Base-by-base conservation (phyloP, 2,797 vertebrate species). In the Anisognathus igniventris region DNA sequence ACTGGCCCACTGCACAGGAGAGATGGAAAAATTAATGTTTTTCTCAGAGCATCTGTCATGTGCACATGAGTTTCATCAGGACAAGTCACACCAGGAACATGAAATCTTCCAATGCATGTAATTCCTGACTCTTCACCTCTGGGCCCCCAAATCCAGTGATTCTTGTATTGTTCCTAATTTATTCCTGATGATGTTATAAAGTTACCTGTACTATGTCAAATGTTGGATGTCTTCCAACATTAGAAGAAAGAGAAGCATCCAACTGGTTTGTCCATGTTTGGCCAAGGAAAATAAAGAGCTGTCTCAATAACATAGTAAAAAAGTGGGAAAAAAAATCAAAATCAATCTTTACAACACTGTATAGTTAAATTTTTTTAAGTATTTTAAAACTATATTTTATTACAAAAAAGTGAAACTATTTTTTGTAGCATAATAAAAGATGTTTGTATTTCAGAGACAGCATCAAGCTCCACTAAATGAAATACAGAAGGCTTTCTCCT, bases 351-450 rank as follows among this genome's bases (percentile, higher is more conserved):
- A 75, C 54, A 90, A 80, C 6, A 10, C 37, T 95, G 68, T 89
- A 86, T 93, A 94, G 22, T 84, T 79, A 81, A 50, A 6, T 54
- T 96, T 96, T 95, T 95, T 60, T 3, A 90, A 90, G 39, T 90
- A 65, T 88, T 84, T 89, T 40, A 86, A 92, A 96, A 21, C 50
- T 96, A 48, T 95, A 95, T 96, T 97, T 97, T 97, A 81, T 67
- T 94, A 96, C n/a, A 9, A 87, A 90, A 70, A 93, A 61, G 47
- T 53, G 42, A 84, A 91, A 92, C 72, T 96, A 94, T 95, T 96
- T 96, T 96, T 96, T 90, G 83, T 96, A 96, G 73, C 50, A 9
- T 73, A 91, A 85, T 61, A 73, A 70, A 95, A 89, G 48, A 44
- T 51, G 40, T 96, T 95, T 96, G 86, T 95, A 95, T 91, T 92